Evolutionary conservation across 2,888 invertebrate species (phyloP).

Genomic region (Escarpia spicata): DNA sequence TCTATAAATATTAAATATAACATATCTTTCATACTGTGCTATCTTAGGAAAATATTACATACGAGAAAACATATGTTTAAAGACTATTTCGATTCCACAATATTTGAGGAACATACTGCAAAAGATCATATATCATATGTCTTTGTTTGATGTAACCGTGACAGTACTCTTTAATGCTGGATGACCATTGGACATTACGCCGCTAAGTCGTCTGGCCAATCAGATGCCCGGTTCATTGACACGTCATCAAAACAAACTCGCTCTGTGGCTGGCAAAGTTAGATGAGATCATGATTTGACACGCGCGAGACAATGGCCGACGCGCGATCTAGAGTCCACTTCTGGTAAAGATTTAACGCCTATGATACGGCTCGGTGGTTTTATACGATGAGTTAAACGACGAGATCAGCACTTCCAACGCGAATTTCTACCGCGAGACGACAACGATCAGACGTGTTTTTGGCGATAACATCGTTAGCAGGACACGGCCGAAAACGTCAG

Average conservation of each 20-base stretch:
- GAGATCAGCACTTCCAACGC: neutral
- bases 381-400: neutral
- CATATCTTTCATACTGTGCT: too few relatives aligned
- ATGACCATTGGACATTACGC: too few relatives aligned
- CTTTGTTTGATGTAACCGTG: too few relatives aligned
- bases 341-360: neutral
- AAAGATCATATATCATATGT: too few relatives aligned
- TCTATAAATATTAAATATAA: too few relatives aligned
- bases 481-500: neutral
- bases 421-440: neutral
- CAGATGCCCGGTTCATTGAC: too few relatives aligned
- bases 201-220: too few relatives aligned
- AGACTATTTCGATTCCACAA: too few relatives aligned
- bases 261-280: neutral
- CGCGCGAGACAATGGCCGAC: neutral
- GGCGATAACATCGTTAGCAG: neutral
- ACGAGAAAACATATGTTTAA: too few relatives aligned
- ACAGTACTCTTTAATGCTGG: too few relatives aligned
- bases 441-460: neutral
- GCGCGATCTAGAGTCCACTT: neutral
- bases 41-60: too few relatives aligned
- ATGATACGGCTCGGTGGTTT: neutral
- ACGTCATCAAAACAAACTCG: neutral
- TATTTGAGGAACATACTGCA: too few relatives aligned
- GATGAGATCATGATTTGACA: neutral